phyloP scores from a whole-genome alignment of 2,888 invertebrate genomes.

The Neoitamus cyanurus region DNA sequence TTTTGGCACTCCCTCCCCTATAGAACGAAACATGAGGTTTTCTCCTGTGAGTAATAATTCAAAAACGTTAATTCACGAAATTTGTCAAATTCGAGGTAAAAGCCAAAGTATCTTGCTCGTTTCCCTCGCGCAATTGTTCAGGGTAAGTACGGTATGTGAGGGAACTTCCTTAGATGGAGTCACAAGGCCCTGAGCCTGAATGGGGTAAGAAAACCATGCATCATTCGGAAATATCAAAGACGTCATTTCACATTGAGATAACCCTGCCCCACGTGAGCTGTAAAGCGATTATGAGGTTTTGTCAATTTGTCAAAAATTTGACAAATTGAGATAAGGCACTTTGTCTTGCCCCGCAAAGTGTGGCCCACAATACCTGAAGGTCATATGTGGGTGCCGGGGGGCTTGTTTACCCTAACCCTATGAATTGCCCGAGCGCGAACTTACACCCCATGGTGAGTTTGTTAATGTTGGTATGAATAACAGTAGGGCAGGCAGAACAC shows the following conservation, averaged over 20 bases:
- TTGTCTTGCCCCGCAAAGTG: background rate
- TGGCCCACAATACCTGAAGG: background rate
- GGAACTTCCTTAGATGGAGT: background rate
- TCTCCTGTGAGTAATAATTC: background rate
- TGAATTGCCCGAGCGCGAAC: background rate
- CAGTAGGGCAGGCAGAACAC: background rate
- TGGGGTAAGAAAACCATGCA: background rate
- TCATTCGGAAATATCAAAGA: background rate
- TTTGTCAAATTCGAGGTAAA: background rate
- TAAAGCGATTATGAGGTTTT: slow-evolving; percentile 13
- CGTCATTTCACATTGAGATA: background rate
- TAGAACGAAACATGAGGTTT: background rate
- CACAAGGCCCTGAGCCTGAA: background rate
- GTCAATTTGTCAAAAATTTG: slow-evolving; percentile 23
- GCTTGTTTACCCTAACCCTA: background rate
- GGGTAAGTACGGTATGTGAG: background rate
- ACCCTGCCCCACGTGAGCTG: background rate
- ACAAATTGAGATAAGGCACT: slow-evolving; percentile 10
- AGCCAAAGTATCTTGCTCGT: background rate
- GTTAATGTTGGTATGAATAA: background rate
- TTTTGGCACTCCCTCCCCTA: background rate
- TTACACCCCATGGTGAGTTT: background rate
- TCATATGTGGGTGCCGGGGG: background rate
- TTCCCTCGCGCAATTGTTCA: background rate
- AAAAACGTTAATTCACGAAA: background rate